Conservation (phyloP, 1,140 invertebrate species). For the Muscidifurax raptorellus region DNA sequence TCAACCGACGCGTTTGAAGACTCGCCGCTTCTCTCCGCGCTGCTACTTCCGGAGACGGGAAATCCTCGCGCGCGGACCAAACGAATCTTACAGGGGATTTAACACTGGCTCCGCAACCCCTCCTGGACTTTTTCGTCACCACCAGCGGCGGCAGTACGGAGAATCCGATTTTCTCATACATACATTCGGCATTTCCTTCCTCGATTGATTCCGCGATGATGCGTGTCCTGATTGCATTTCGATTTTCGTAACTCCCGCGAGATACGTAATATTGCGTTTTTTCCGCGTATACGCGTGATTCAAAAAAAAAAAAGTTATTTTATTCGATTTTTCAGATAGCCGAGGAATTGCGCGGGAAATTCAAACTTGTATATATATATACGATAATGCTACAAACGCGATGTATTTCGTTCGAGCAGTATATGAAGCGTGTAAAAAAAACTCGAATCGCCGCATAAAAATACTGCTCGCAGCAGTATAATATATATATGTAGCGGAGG, state of each 20-base stretch:
- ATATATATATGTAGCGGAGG: too few species aligned
- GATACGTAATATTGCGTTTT: neutral
- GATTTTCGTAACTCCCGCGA: neutral
- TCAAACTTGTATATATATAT: neutral
- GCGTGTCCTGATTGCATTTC: slow-evolving; percentile 34
- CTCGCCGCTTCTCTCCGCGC: neutral
- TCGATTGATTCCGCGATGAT: slow-evolving; percentile 47
- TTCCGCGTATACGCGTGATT: neutral
- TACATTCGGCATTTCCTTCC: neutral
- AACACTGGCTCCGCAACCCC: slow-evolving; percentile 63
- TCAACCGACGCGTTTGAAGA: slow-evolving; percentile 26
- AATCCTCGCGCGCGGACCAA: slow-evolving; percentile 67
- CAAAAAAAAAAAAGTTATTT: too few species aligned
- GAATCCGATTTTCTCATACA: slow-evolving; percentile 49
- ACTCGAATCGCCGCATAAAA: too few species aligned
- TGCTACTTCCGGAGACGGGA: slow-evolving; percentile 66
- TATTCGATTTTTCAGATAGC: neutral
- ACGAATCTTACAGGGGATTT: slow-evolving; percentile 76
- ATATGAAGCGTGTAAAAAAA: too few species aligned
- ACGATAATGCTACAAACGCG: too few species aligned
- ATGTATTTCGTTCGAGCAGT: too few species aligned
- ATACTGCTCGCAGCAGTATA: too few species aligned
- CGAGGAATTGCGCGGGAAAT: neutral
- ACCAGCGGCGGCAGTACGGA: neutral
- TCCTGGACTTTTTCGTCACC: slow-evolving; percentile 53